Conservation (phyloP, 2,888 invertebrate genomes). For the Mythimna vitellina region DNA sequence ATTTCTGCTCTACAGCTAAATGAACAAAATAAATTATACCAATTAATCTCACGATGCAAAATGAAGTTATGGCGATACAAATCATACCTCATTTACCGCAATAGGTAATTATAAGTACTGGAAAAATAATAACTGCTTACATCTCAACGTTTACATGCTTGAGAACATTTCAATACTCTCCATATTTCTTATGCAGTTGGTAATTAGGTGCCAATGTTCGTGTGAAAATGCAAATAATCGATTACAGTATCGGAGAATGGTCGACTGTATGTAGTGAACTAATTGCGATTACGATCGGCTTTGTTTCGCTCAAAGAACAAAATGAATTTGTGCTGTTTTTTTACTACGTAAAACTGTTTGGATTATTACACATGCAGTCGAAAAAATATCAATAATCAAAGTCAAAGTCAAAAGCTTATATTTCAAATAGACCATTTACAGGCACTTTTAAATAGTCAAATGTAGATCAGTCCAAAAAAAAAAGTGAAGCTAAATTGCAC, state of each 20-base stretch:
- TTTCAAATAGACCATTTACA: no score
- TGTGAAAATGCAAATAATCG: conserved; percentile 49
- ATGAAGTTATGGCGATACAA: conserved; percentile 5
- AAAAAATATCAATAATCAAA: no score
- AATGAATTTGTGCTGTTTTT: not conserved
- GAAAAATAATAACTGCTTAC: conserved; percentile 39
- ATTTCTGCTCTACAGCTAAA: conserved; percentile 1
- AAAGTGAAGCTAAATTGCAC: no score
- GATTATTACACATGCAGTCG: not conserved
- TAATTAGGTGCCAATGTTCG: conserved; percentile 46
- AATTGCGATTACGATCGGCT: conserved; percentile 34
- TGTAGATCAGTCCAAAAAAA: no score
- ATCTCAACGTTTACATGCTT: conserved; percentile 35
- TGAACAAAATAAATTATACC: not conserved
- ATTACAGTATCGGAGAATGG: conserved; percentile 25
- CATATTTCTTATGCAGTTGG: conserved; percentile 32
- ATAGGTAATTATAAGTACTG: conserved; percentile 18
- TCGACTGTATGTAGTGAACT: conserved; percentile 33
- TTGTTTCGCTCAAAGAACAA: conserved; percentile 29
- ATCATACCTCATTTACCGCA: conserved; percentile 16
- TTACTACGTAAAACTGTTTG: not conserved
- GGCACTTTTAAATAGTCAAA: no score
- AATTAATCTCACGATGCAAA: conserved; percentile 22
- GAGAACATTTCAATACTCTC: conserved; percentile 37
- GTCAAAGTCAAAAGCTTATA: no score